A percentile compares a stretch with the other conserved stretches of the same genome.
Conservation (phyloP, 2,797 vertebrate species). For the Octomys mimax region DNA sequence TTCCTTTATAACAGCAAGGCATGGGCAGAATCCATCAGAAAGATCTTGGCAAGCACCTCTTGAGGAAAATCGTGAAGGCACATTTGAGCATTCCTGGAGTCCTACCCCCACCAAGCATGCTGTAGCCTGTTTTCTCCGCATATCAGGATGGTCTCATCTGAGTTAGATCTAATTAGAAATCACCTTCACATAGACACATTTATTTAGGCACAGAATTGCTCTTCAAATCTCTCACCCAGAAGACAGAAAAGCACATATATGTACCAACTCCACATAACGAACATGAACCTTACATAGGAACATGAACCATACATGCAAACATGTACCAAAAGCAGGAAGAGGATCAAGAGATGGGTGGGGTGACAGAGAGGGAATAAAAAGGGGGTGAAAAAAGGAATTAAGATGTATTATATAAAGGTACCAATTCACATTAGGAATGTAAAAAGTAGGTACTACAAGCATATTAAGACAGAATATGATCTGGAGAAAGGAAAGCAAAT, state of each 20-base stretch:
- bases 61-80: not conserved
- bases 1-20: not conserved
- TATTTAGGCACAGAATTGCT: not conserved
- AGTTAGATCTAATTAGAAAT: constrained; percentile 47
- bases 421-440: not conserved
- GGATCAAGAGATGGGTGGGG: not conserved
- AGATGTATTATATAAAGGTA: not conserved
- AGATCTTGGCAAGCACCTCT: constrained; percentile 3
- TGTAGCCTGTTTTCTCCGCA: not conserved
- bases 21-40: not conserved
- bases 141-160: not conserved
- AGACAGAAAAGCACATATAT: not conserved
- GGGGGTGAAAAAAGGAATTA: not conserved
- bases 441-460: not conserved
- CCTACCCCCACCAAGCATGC: not conserved
- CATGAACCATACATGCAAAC: not conserved
- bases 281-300: not conserved
- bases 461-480: not conserved
- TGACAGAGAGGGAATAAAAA: not conserved
- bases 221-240: constrained; percentile 40
- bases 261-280: not conserved
- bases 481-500: not conserved
- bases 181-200: not conserved
- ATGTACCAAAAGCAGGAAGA: not conserved
- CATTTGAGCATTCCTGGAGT: not conserved